These are phyloP conservation scores for Paradoxurus hermaphroditus DNA, from an alignment of 2,113 vertebrate species.

Conservation along the genomic window DNA sequence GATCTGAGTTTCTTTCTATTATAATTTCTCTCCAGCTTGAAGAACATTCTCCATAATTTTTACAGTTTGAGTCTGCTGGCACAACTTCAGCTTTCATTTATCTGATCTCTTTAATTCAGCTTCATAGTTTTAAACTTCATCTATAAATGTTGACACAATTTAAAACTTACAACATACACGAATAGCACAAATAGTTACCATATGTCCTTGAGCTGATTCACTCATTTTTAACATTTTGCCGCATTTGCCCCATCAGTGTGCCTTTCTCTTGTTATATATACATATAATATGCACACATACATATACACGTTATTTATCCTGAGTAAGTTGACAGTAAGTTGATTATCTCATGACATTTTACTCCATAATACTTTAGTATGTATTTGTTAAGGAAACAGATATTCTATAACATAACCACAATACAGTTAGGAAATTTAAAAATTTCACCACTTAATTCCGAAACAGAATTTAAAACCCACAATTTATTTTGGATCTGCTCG, in stretches of 20 bases:
- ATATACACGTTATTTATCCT: background rate
- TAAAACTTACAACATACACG: background rate
- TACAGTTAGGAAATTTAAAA: background rate
- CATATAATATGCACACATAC: background rate
- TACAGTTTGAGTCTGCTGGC: background rate
- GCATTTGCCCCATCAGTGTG: background rate
- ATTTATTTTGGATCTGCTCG: background rate
- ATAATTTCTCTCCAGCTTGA: background rate
- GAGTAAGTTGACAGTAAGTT: background rate
- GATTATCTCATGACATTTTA: background rate
- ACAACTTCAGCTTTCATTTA: background rate
- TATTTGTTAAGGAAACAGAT: background rate
- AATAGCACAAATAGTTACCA: background rate
- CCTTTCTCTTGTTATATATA: background rate
- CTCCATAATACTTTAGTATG: background rate
- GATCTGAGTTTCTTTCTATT: background rate
- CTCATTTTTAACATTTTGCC: background rate
- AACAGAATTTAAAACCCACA: background rate
- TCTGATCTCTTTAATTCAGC: background rate
- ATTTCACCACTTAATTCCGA: background rate
- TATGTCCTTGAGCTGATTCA: background rate
- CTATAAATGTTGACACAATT: background rate
- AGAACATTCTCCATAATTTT: background rate
- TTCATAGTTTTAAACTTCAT: background rate
- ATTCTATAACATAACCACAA: background rate